A percentile compares a stretch with the other conserved stretches of the same genome.
These are phyloP conservation scores for Phyto melanocephala DNA, from an alignment of 2,888 invertebrate species.

Conservation along the genomic window DNA sequence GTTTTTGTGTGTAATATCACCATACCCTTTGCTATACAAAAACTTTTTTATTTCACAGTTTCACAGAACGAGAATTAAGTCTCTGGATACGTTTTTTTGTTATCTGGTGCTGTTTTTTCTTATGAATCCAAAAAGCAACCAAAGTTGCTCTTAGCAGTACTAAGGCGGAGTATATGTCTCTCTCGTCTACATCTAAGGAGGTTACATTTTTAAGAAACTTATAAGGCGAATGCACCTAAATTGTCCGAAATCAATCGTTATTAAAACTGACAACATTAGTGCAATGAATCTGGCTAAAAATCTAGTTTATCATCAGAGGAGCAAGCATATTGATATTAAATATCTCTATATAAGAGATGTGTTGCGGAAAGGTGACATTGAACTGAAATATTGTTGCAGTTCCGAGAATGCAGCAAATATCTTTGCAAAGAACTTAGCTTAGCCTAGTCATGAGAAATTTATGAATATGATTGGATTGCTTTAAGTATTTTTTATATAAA, in stretches of 20 bases:
- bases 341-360: neutral
- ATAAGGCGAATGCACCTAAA: neutral
- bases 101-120: slow-evolving; percentile 49
- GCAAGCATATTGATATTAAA: slow-evolving; percentile 51
- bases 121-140: slow-evolving; percentile 61
- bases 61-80: too few relatives aligned
- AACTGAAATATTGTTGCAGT: slow-evolving; percentile 9
- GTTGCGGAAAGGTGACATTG: neutral
- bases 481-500: neutral
- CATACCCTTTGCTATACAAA: too few relatives aligned
- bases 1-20: too few relatives aligned
- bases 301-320: slow-evolving; percentile 57
- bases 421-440: neutral
- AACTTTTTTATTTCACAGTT: too few relatives aligned
- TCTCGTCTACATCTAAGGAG: slow-evolving; percentile 52
- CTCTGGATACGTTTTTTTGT: slow-evolving; percentile 49
- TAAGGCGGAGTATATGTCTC: slow-evolving; percentile 57
- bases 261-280: slow-evolving; percentile 13
- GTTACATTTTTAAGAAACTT: slow-evolving; percentile 38
- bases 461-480: neutral
- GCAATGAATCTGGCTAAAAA: slow-evolving; percentile 39
- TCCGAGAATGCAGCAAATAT: neutral
- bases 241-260: slow-evolving; percentile 1
- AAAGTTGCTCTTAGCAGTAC: slow-evolving; percentile 36
- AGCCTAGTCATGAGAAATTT: slow-evolving; percentile 19